A percentile compares a stretch with the other conserved stretches of the same genome.
These are phyloP conservation scores for Dolichotis patagonum DNA, from an alignment of 2,113 vertebrate species.

Conservation along the genomic window DNA sequence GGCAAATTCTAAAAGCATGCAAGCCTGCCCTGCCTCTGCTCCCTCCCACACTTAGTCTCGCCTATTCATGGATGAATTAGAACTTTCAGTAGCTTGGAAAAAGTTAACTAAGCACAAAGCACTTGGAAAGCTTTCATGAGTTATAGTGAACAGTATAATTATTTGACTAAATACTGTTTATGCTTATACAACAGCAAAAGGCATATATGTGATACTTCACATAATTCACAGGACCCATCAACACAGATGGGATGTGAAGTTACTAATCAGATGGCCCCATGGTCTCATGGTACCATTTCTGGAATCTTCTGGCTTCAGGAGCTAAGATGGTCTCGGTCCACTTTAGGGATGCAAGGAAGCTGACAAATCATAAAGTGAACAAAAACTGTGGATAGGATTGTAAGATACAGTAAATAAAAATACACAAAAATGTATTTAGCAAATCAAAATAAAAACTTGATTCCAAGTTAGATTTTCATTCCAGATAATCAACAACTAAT, in stretches of 20 bases:
- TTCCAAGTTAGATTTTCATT: background rate
- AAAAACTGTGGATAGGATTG: background rate
- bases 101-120: slow-evolving; percentile 7
- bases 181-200: background rate
- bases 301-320: background rate
- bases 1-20: background rate
- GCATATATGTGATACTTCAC: background rate
- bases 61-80: background rate
- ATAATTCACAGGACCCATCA: background rate
- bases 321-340: background rate
- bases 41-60: background rate
- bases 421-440: too few relatives aligned
- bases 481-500: background rate
- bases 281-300: background rate
- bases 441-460: background rate
- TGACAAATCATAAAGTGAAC: background rate
- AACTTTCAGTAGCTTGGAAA: background rate
- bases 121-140: background rate
- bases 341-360: too few relatives aligned
- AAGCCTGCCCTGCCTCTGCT: background rate
- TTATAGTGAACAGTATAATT: background rate
- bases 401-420: background rate
- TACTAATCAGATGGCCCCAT: background rate
- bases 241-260: background rate
- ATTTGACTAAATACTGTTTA: background rate